phyloP scores from a whole-genome alignment of 1,140 invertebrate species.

The Hydropsyche tenuis region DNA sequence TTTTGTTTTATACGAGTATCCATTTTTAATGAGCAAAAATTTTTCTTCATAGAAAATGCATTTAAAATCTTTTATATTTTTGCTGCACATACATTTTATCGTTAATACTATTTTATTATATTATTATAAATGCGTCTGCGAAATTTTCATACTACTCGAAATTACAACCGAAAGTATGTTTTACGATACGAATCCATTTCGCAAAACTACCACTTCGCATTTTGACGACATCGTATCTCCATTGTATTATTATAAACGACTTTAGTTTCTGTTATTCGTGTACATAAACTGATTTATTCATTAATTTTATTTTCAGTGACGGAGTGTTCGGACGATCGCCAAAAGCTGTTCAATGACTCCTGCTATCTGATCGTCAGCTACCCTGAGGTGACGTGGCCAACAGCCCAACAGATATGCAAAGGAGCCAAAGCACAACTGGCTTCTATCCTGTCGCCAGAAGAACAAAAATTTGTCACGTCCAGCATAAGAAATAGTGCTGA shows the following conservation, averaged over 20 bases:
- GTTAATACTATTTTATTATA: no score
- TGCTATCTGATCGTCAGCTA: constrained; percentile 78
- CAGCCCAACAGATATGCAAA: constrained; percentile 73
- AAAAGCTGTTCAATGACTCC: constrained; percentile 68
- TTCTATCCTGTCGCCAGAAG: constrained; percentile 67
- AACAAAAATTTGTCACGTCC: constrained; percentile 69
- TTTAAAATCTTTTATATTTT: no score
- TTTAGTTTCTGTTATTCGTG: background rate
- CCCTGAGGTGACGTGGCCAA: constrained; percentile 75
- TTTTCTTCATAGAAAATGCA: no score
- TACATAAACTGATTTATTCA: constrained; percentile 1
- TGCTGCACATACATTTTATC: no score
- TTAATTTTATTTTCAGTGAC: constrained; percentile 54
- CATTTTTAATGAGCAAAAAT: no score
- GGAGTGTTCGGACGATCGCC: constrained; percentile 70
- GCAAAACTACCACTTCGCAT: no score
- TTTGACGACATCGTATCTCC: background rate
- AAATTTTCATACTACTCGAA: no score
- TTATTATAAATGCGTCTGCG: no score
- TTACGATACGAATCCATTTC: no score
- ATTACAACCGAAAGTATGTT: no score
- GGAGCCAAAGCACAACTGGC: constrained; percentile 68
- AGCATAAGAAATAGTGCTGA: constrained; percentile 70
- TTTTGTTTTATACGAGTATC: no score
- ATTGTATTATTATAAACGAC: background rate